Base-by-base conservation (phyloP, 2,888 invertebrate species). In the Drosophila formosana region DNA sequence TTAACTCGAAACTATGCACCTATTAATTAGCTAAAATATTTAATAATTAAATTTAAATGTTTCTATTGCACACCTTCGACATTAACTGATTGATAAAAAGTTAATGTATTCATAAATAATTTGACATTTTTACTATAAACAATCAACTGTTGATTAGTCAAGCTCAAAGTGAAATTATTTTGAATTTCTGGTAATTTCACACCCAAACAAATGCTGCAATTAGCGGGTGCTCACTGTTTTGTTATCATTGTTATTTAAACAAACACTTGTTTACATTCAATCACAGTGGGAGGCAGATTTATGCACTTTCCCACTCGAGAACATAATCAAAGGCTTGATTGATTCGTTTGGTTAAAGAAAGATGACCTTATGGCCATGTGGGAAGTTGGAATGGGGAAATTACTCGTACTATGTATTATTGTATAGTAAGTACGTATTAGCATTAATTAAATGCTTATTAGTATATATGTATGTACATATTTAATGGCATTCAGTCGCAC, bases 401-500 rank as follows among this genome's bases (percentile, higher is more conserved):
- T 32, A 32, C 32, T 26, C 9, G 39, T 52, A 28, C 18, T 18
- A 18, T 39, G 23, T 3, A 23, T 2, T 28, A 25, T n/a, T 28
- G 46, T 23, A 23, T 32, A n/a, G 57, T 47, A 47, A 47, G 28
- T 57, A 47, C 28, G 47, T 49, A 57, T 68, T 47, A 45, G 77
- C 80, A 82, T 86, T 77, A 82, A 83, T 83, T 80, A 78, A 61
- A 68, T 56, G 66, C 69, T 58, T 83, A 79, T 75, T 73, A 73
- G 72, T 77, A 79, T 75, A 18, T 9, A 18, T 18, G 18, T 9
- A 18, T 18, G 18, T 18, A 18, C 18, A 46, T 28, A 46, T 51
- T 82, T 75, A 88, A 82, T 83, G 72, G 51, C 71, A 82, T 84
- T 72, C 82, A 69, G 63, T 64, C 64, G 71, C 82, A 82, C 82